Conservation (phyloP, 2,113 vertebrate genomes). For the Crotalus horridus region DNA sequence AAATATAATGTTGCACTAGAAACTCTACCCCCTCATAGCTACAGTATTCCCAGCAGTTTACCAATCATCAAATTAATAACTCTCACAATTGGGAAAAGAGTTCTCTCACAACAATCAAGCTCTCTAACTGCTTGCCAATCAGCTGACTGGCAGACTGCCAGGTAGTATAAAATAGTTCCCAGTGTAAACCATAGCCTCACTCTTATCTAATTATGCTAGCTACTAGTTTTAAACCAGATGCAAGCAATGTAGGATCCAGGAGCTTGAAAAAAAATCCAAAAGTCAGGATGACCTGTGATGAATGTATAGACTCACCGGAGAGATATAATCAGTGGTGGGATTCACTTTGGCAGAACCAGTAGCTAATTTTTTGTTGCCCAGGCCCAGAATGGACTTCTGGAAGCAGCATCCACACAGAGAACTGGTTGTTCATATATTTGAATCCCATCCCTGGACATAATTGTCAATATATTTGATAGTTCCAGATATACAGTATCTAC, state of each 20-base stretch:
- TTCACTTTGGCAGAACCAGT: too few species aligned
- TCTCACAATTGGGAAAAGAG: neutral
- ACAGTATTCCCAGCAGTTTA: neutral
- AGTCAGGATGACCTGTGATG: neutral
- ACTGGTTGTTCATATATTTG: too few species aligned
- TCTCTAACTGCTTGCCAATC: neutral
- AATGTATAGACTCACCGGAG: neutral
- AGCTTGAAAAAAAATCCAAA: neutral
- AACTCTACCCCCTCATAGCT: neutral
- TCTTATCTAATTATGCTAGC: neutral
- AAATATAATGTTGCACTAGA: neutral
- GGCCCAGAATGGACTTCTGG: too few species aligned
- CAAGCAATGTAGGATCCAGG: neutral
- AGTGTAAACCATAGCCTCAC: neutral
- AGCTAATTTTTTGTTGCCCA: too few species aligned
- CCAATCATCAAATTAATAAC: neutral
- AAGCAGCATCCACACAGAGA: too few species aligned
- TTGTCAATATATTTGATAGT: neutral
- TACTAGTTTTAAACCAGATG: neutral
- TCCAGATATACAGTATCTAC: neutral
- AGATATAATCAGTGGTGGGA: too few species aligned
- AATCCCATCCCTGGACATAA: too few species aligned
- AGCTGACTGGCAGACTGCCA: neutral
- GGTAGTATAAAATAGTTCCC: neutral
- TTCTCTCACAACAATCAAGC: neutral